Base-by-base conservation (phyloP, 2,797 vertebrate species). In the Austrolebias charrua region DNA sequence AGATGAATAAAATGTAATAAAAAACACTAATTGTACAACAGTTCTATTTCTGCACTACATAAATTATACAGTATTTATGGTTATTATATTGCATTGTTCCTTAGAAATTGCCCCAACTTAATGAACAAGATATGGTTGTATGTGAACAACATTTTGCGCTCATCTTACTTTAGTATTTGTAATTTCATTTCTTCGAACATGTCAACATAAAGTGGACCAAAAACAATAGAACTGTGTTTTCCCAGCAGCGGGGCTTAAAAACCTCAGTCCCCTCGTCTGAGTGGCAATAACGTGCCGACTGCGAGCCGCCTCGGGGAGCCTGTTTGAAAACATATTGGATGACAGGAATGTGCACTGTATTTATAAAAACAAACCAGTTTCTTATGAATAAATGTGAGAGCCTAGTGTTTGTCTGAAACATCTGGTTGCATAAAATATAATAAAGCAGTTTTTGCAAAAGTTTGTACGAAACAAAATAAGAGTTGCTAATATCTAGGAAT, bases 311-410 rank as follows among this genome's bases (percentile, higher is more conserved):
- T 75, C 71, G 38, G 84, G 88, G 83, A 75, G 70, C 65, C 75
- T 45, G 71, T 71, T 72, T 78, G 75, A 84, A 89, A 91, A 89
- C 88, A 90, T 90, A 90, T 89, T 89, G 84, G 83, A 89, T 87
- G 73, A 73, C 73, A 71, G 84, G 89, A 90, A 84, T 89, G 86
- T 83, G 70, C 51, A 45, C 69, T n/a, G 60, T 0, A 47, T 76
- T 73, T 79, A 61, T 81, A 74, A 90, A 88, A 90, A 89, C 84
- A 86, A 82, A 84, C 72, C 63, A 60, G 63, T 33, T 40, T 82
- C 69, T 90, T 85, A 77, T 80, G 81, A 88, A 83, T 84, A 81
- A 79, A 89, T 67, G 66, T 75, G 81, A 88, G 84, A 84, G 63
- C 58, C 57, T n/a, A 1, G 68, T 61, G 72, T 89, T 79, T 73